These are phyloP conservation scores for Girardia tigrina DNA, from an alignment of 2,888 invertebrate species.

Conservation along the genomic window DNA sequence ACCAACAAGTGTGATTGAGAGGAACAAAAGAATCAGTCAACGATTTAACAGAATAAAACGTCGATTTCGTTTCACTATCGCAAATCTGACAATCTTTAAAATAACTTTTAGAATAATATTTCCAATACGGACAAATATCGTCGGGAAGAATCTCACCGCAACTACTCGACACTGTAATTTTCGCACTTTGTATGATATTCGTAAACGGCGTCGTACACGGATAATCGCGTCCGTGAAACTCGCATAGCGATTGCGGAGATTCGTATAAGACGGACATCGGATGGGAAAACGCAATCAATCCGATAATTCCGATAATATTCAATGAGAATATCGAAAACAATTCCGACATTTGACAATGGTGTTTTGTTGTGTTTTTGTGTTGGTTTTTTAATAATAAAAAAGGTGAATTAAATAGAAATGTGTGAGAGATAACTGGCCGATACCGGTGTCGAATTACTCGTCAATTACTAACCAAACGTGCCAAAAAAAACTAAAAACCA, in stretches of 20 bases:
- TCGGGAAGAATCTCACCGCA: constrained; percentile 58
- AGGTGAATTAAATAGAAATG: neutral
- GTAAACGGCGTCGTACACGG: constrained; percentile 93
- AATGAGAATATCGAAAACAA: neutral
- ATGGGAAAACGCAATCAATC: neutral
- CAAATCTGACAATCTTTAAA: neutral
- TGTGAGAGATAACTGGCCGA: neutral
- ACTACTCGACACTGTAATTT: constrained; percentile 66
- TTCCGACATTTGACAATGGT: no score
- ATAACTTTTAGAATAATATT: neutral
- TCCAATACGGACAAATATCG: constrained; percentile 1
- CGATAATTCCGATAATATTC: neutral
- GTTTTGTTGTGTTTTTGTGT: no score
- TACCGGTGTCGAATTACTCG: neutral
- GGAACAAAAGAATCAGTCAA: constrained; percentile 92
- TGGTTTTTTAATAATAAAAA: neutral
- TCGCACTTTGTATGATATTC: constrained; percentile 83
- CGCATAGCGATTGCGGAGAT: neutral
- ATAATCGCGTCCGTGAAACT: neutral
- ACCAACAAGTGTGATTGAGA: constrained; percentile 92
- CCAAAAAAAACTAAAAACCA: constrained; percentile 9
- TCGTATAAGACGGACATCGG: neutral
- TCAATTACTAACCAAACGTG: neutral
- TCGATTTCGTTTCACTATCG: neutral
- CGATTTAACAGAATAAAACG: constrained; percentile 34